These are phyloP conservation scores for Zosterops borbonicus DNA, from an alignment of 2,113 vertebrate species.

Conservation along the genomic window DNA sequence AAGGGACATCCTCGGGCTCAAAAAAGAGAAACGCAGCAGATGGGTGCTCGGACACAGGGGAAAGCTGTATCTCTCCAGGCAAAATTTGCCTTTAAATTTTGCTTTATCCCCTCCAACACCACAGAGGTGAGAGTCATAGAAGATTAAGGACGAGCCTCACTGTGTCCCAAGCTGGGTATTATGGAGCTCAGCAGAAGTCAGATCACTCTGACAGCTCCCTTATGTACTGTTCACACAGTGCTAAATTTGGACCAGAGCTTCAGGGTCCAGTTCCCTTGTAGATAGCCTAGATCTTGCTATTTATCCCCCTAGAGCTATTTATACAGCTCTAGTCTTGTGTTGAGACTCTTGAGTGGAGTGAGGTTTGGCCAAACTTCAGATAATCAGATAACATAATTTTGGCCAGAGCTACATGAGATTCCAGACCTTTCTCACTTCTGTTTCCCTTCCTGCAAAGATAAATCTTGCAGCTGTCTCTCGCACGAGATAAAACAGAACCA, in stretches of 20 bases:
- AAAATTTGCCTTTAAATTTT: neutral
- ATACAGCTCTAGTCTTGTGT: neutral
- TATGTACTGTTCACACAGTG: neutral
- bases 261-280: neutral
- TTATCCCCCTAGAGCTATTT: neutral
- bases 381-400: neutral
- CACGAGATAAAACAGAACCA: neutral
- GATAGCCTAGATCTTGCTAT: neutral
- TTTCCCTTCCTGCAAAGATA: neutral
- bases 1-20: neutral
- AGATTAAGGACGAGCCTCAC: neutral
- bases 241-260: neutral
- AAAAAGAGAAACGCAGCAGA: neutral
- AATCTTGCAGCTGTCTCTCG: neutral
- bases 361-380: neutral
- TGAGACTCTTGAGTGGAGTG: neutral
- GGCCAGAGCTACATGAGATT: neutral
- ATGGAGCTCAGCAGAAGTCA: neutral
- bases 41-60: neutral
- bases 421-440: constrained; percentile 12
- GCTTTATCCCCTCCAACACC: fast-evolving
- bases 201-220: neutral
- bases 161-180: neutral
- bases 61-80: neutral
- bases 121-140: fast-evolving